Conservation (phyloP, 2,888 invertebrate species). For the Eubasilissa splendida region DNA sequence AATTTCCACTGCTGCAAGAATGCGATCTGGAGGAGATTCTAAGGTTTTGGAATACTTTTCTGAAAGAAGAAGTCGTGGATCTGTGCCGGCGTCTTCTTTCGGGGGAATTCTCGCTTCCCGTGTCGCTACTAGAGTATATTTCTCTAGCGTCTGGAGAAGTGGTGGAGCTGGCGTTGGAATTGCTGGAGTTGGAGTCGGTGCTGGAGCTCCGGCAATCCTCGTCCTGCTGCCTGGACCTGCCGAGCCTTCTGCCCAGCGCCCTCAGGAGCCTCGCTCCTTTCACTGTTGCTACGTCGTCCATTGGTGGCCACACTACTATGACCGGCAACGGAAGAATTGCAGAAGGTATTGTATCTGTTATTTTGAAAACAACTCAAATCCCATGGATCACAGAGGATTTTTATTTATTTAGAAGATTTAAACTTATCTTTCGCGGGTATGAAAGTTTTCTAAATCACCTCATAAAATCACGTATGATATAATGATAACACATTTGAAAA, state of each 20-base stretch:
- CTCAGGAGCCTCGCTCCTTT: constrained; percentile 77
- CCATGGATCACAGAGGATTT: background rate
- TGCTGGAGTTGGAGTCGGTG: constrained; percentile 69
- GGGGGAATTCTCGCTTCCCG: constrained; percentile 77
- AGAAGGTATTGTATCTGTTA: constrained; percentile 50
- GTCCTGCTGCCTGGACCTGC: constrained; percentile 69
- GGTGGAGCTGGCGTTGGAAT: constrained; percentile 64
- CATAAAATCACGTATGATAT: no score
- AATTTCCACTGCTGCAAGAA: constrained; percentile 74
- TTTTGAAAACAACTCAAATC: background rate
- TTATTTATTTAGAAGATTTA: no score
- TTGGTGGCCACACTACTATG: constrained; percentile 70
- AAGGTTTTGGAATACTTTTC: constrained; percentile 82
- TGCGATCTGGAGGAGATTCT: constrained; percentile 77
- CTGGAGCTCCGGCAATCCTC: constrained; percentile 68
- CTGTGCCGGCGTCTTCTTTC: constrained; percentile 70
- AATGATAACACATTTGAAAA: no score
- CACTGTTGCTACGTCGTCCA: constrained; percentile 63
- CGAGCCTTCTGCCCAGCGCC: constrained; percentile 77
- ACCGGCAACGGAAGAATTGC: constrained; percentile 64
- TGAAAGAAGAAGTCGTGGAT: constrained; percentile 76
- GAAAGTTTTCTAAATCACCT: no score
- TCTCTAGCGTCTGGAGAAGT: constrained; percentile 61
- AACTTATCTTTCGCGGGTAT: no score
- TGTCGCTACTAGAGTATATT: constrained; percentile 75